Base-by-base conservation (phyloP, 2,888 invertebrate species). In the Hirudinaria manillensis region DNA sequence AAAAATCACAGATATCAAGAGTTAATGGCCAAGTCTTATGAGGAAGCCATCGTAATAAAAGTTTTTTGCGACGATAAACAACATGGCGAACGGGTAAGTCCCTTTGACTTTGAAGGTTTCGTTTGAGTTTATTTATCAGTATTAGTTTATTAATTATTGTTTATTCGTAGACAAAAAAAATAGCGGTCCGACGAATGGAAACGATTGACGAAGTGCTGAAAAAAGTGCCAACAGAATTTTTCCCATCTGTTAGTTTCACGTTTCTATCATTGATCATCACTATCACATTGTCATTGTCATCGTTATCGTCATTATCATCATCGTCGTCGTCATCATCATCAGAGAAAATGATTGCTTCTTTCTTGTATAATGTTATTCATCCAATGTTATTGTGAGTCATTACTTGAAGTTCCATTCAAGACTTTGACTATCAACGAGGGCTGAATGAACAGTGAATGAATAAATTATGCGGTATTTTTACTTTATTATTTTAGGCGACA, bases 151-250 rank as follows among this genome's bases (percentile, higher is more conserved):
- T 56, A 56, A 24, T 56, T 56, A 7, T 56, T 61, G 13, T 61
- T 61, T 29, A 1, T 61, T 61, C 24, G 10, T 16, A 61, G 61
- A 61, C 61, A n/a, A 61, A 61, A 61, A 61, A 61, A 29, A 61
- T 61, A 16, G 13, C 61, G 29, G 61, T 61, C 10, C 24, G 29
- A 24, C 24, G 24, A 29, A 61, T 21, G 61, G 61, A 61, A 61
- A 61, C 24, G 24, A 29, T 29, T 61, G 24, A 24, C 10, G 61
- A 61, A 27, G 61, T 61, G 24, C 13, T 61, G 24, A 61, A 24
- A 61, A 61, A 29, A 19, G 61, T 61, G 2, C 61, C 61, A 61
- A 19, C 2, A 61, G 61, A 61, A 61, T 61, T 61, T 61, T 61
- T 61, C n/a, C 61, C 61, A 61, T 27, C 61, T 19, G 61, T 61